Evolutionary conservation across 2,113 vertebrate genomes (phyloP).

Genomic region (Bufo bufo): DNA sequence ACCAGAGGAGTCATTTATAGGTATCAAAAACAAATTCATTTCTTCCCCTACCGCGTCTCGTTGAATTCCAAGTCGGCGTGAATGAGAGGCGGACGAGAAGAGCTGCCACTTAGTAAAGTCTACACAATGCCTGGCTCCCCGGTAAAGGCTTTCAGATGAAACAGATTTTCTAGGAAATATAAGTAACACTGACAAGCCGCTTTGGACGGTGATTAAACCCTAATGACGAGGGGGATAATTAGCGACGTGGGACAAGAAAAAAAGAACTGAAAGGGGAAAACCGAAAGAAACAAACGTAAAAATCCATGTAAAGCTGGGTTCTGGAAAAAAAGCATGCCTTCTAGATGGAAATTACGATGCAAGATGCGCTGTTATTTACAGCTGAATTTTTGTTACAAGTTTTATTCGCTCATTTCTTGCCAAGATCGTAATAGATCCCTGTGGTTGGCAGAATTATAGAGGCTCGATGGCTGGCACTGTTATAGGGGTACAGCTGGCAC

Average conservation of each 20-base stretch:
- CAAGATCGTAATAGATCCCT: too few species aligned
- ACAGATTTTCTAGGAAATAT: neutral
- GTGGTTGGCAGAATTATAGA: too few species aligned
- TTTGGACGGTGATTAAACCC: constrained; percentile 5
- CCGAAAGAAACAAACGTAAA: neutral
- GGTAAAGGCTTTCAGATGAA: neutral
- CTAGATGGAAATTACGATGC: too few species aligned
- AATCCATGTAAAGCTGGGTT: neutral
- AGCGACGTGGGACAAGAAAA: neutral
- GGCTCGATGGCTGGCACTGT: too few species aligned
- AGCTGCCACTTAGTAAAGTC: neutral
- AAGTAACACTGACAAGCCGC: neutral
- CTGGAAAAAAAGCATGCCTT: neutral
- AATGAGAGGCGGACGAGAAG: constrained; percentile 2
- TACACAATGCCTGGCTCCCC: neutral
- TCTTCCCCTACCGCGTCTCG: neutral
- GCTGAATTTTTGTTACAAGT: too few species aligned
- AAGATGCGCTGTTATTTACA: too few species aligned
- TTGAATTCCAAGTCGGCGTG: neutral
- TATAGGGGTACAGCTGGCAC: too few species aligned
- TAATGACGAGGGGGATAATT: neutral
- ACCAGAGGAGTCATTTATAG: constrained; percentile 24
- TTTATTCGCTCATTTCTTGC: too few species aligned
- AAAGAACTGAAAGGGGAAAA: neutral
- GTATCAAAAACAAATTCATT: constrained; percentile 7